Evolutionary conservation across 2,797 vertebrate genomes (phyloP), one percentile per base, ranked within the genome.

Genomic region (Leucoraja ocellata): DNA sequence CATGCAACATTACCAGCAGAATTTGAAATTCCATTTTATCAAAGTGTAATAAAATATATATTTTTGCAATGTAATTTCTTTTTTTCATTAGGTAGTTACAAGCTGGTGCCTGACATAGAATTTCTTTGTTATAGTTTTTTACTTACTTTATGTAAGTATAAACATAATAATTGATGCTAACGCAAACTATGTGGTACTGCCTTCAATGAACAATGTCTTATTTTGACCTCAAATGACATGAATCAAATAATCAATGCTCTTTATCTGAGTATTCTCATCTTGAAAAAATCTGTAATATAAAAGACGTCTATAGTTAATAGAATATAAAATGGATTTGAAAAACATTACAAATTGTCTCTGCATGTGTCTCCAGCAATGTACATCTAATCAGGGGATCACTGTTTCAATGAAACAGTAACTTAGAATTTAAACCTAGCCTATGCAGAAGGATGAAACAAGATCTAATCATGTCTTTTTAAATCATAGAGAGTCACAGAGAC

Each of bases 191-290:
- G n/a, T n/a, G 9, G 25, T 77, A 9, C 28, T 86, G 83, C 61
- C n/a, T 86, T 86, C 83, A 86, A 65, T 28, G 58, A 86, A 86
- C 83, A 86, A 83, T 83, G 32, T 28, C 28, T 86, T 58, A 58
- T 86, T 65, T 65, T 65, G n/a, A 86, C 61, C 58, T 28, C 58
- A n/a, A 86, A 61, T 63, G 58, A 86, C 61, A 86, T 16, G 58
- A 86, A 5, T 32, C 83, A 65, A 86, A 65, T 61, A 65, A 86
- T 86, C 61, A 86, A 61, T 1, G 25, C 83, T 58, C 61, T 86
- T 86, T 63, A 61, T 28, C 61, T 86, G 32, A 63, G 61, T 88
- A 36, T 63, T 36, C 84, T 88, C 61, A 36, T 16, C 65, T 25
- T 88, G 63, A 14, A 36, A n/a, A 88, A 36, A 0, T 2, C 21